Conservation (phyloP, 1,140 invertebrate genomes). For the Drosophila teissieri region DNA sequence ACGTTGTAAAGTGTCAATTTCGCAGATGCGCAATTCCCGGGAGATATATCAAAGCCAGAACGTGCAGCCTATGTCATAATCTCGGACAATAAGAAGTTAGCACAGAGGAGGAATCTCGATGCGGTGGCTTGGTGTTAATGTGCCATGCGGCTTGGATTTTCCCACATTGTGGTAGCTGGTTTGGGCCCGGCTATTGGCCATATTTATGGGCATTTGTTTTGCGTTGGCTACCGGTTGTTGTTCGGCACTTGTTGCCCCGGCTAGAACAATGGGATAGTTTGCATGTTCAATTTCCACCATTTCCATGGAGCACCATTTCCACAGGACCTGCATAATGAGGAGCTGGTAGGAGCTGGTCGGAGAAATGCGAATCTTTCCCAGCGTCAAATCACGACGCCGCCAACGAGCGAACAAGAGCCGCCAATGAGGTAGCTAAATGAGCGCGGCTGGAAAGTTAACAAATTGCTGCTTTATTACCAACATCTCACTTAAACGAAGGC, state of each 20-base stretch:
- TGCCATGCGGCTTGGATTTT: constrained; percentile 57
- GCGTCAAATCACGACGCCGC: constrained; percentile 29
- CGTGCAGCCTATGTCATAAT: constrained; percentile 82
- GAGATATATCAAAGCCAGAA: constrained; percentile 64
- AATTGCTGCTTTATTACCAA: constrained; percentile 82
- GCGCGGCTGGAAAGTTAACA: constrained; percentile 72
- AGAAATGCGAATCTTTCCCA: constrained; percentile 44
- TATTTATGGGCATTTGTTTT: constrained; percentile 70
- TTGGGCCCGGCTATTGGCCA: constrained; percentile 36
- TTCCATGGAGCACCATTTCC: constrained; percentile 9
- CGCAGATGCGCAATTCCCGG: constrained; percentile 55
- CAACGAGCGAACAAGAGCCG: constrained; percentile 72
- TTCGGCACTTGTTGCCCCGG: constrained; percentile 58
- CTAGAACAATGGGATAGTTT: constrained; percentile 78
- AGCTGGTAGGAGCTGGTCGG: background rate
- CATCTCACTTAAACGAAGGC: constrained; percentile 76
- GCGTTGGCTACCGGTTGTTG: constrained; percentile 58
- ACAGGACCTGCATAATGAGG: constrained; percentile 66
- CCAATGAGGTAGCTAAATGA: constrained; percentile 83
- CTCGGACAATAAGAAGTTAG: constrained; percentile 20
- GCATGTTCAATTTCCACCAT: constrained; percentile 66
- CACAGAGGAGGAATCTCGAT: constrained; percentile 9
- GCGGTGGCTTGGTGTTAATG: constrained; percentile 67
- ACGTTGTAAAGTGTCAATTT: constrained; percentile 81
- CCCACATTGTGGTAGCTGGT: constrained; percentile 62